These are phyloP conservation scores for Mastomys natalensis DNA, from an alignment of 2,113 vertebrate species.

Conservation along the genomic window DNA sequence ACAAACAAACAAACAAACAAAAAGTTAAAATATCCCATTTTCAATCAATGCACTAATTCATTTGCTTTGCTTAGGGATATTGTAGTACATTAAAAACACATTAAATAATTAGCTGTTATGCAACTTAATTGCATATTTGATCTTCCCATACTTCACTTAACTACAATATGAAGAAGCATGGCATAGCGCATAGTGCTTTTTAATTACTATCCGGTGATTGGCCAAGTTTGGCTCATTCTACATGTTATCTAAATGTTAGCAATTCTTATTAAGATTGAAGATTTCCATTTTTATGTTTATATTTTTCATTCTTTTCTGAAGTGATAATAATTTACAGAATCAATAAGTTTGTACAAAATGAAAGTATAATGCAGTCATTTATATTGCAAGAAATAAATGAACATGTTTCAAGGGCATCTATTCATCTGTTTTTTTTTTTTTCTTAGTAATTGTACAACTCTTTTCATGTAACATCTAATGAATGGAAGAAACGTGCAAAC, in stretches of 20 bases:
- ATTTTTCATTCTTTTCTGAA: not conserved
- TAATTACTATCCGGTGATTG: not conserved
- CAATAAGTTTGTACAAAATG: not conserved
- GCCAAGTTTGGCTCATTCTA: not conserved
- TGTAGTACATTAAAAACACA: not conserved
- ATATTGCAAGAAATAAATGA: constrained; percentile 26
- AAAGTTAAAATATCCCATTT: not conserved
- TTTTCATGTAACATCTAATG: constrained; percentile 67
- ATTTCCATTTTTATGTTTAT: not conserved
- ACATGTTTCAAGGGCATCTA: not conserved
- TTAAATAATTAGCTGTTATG: not conserved
- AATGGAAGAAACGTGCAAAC: constrained; percentile 72
- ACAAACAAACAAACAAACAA: no score
- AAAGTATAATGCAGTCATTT: not conserved
- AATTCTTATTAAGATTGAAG: not conserved
- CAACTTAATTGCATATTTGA: not conserved
- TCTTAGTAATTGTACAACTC: constrained; percentile 60
- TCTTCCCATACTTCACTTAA: not conserved
- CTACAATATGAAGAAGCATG: not conserved
- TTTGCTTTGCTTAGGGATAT: not conserved
- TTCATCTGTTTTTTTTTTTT: constrained; percentile 45
- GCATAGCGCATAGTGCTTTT: not conserved
- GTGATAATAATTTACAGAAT: not conserved
- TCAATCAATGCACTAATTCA: not conserved
- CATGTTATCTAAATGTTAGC: no score